A percentile compares a stretch with the other conserved stretches of the same genome.
These are phyloP conservation scores for Dendroctonus ponderosae DNA, from an alignment of 1,140 invertebrate genomes.

Conservation along the genomic window DNA sequence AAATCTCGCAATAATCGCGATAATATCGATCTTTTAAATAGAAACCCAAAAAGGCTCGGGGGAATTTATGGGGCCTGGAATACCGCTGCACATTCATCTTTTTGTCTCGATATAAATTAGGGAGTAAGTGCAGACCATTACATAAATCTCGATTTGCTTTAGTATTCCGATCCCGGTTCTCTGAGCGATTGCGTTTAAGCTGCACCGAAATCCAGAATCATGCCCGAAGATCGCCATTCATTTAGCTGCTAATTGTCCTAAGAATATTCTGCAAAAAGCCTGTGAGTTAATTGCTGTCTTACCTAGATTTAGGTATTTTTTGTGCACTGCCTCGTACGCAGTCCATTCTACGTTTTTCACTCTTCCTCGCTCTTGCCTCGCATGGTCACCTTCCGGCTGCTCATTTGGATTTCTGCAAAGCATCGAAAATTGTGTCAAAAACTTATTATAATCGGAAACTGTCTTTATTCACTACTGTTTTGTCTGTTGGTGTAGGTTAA, in stretches of 20 bases:
- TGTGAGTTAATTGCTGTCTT: constrained; percentile 39
- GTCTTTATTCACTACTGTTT: too few relatives aligned
- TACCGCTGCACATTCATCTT: constrained; percentile 19
- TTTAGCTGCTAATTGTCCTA: too few relatives aligned
- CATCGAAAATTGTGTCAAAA: too few relatives aligned
- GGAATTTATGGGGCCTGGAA: constrained; percentile 15
- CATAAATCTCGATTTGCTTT: constrained; percentile 30
- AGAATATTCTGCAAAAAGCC: too few relatives aligned
- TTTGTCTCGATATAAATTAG: constrained; percentile 28
- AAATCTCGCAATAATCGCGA: too few relatives aligned
- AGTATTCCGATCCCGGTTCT: constrained; percentile 20
- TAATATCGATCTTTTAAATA: too few relatives aligned
- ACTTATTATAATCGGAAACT: too few relatives aligned
- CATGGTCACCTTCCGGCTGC: constrained; percentile 67
- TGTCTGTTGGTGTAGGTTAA: too few relatives aligned
- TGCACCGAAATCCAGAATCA: too few relatives aligned
- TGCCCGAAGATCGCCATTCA: too few relatives aligned
- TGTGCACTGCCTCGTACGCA: constrained; percentile 86
- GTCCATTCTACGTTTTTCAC: constrained; percentile 88
- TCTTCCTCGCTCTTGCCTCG: constrained; percentile 71
- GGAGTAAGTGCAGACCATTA: constrained; percentile 24
- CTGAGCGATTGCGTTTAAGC: neutral
- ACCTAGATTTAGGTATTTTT: constrained; percentile 90
- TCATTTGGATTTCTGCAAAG: constrained; percentile 76
- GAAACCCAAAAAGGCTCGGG: too few relatives aligned